A percentile compares a stretch with the other conserved stretches of the same genome.
Conservation (phyloP, 2,888 invertebrate species). For the Yponomeuta evonymella region DNA sequence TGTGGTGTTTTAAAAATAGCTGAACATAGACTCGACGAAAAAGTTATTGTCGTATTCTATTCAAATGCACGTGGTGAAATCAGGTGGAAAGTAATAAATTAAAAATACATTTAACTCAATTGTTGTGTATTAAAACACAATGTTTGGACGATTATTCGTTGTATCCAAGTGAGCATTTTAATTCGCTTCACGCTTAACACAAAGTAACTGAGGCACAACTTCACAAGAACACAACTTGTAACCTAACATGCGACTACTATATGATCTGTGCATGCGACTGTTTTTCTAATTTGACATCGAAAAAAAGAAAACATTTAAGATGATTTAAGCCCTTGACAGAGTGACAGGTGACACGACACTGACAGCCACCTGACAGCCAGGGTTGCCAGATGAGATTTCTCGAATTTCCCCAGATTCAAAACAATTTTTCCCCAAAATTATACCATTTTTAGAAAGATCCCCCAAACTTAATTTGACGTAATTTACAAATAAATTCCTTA, state of each 20-base stretch:
- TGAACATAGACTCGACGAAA: not conserved
- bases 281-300: not conserved
- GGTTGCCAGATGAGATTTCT: too few species aligned
- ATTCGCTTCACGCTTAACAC: not conserved
- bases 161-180: not conserved
- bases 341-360: too few species aligned
- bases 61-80: slow-evolving; percentile 6
- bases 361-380: too few species aligned
- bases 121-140: not conserved
- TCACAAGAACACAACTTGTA: not conserved
- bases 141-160: not conserved
- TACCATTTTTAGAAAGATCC: too few species aligned
- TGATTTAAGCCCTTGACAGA: too few species aligned
- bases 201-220: not conserved
- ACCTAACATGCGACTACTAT: not conserved
- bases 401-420: too few species aligned
- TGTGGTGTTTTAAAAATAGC: slow-evolving; percentile 14
- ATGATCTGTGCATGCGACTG: not conserved
- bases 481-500: too few species aligned
- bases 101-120: not conserved
- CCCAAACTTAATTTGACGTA: too few species aligned
- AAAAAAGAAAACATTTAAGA: too few species aligned
- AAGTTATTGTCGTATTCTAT: slow-evolving; percentile 9
- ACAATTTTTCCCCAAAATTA: too few species aligned
- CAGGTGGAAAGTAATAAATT: slow-evolving; percentile 10